Base-by-base conservation (phyloP, 1,140 invertebrate species). In the Helicoverpa armigera region DNA sequence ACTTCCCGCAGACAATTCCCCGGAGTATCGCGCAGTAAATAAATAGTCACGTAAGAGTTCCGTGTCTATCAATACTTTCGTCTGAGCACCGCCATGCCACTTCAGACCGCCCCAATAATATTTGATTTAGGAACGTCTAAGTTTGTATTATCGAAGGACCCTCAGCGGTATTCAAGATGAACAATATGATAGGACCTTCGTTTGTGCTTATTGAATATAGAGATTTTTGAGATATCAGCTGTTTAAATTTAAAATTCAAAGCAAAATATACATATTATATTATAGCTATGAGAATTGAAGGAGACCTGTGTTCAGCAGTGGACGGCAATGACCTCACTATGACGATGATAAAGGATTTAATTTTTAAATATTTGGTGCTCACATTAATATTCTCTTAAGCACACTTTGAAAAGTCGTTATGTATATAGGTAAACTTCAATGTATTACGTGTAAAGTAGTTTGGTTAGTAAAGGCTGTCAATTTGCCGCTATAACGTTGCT, bases 71-170 rank as follows among this genome's bases (percentile, higher is more conserved):
- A 48, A 65, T 48, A 65, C 31, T 12, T 29, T 70, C 51, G 67
- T 54, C 67, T 70, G 48, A 70, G 67, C 12, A 23, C 29, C n/a
- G 13, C 16, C 48, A 70, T 9, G 18, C 18, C 23, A 29, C 67
- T 70, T 53, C 48, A 70, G 67, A 69, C 67, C 48, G 13, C 18
- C 53, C 16, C 48, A 51, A 72, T 72, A 29, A 54, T 72, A 72
- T 72, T 72, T 31, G 69, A 53, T 48, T 70, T 53, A 53, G 35
- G 35, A 43, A 43, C 50, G 67, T 53, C n/a, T 70, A 53, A 2
- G 67, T n/a, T 12, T 53, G 13, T 53, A n/a, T 70, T 67, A 23
- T 23, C 23, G 48, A 23, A 53, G 50, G n/a, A 70, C 43, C 23
- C 65, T 53, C 50, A 70, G 7, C 48, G 14, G 11, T 48, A 67